These are phyloP conservation scores for Macroramphosus scolopax DNA, from an alignment of 2,797 vertebrate species.

Conservation along the genomic window DNA sequence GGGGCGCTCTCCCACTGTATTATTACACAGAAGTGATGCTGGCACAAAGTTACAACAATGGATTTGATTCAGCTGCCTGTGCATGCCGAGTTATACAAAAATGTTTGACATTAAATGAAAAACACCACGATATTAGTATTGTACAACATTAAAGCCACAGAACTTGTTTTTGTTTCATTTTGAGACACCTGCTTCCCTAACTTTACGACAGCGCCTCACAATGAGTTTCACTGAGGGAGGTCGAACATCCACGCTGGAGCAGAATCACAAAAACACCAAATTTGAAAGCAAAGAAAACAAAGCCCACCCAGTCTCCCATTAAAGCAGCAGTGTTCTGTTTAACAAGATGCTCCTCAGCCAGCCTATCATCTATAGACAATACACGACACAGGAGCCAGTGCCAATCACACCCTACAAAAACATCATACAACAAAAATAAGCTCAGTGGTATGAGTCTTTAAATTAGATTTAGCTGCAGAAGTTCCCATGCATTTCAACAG, in stretches of 20 bases:
- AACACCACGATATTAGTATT: too few species aligned
- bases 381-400: constrained; percentile 8
- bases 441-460: constrained; percentile 30
- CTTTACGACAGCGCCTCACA: constrained; percentile 30
- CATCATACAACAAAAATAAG: constrained; percentile 37
- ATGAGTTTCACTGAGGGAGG: constrained; percentile 24
- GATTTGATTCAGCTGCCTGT: too few species aligned
- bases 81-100: too few species aligned
- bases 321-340: constrained; percentile 44
- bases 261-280: constrained; percentile 19
- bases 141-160: too few species aligned
- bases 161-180: too few species aligned
- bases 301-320: constrained; percentile 48
- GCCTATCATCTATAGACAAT: constrained; percentile 23
- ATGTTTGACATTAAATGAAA: too few species aligned
- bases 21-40: not conserved
- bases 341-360: constrained; percentile 44
- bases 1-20: constrained; percentile 30
- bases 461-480: constrained; percentile 39
- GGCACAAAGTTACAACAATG: not conserved
- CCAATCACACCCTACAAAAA: constrained; percentile 26
- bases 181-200: constrained; percentile 43
- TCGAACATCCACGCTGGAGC: constrained; percentile 40
- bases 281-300: constrained; percentile 15
- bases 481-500: constrained; percentile 36